phyloP scores from a whole-genome alignment of 2,888 invertebrate genomes.

The Andrena hattorfiana region DNA sequence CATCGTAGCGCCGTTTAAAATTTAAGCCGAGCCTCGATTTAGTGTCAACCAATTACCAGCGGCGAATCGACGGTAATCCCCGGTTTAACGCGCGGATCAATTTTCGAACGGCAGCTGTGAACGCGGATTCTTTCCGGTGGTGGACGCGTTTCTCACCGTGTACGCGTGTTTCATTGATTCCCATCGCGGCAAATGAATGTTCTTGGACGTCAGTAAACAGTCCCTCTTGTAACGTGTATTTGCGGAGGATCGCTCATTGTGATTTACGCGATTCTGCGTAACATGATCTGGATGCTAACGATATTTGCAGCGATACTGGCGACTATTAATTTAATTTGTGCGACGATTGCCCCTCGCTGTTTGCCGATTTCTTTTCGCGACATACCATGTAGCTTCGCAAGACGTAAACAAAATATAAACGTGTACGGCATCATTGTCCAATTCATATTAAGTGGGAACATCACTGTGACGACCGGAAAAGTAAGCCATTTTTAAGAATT shows the following conservation, averaged over 20 bases:
- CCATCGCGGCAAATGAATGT: slow-evolving; percentile 54
- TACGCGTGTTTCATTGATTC: slow-evolving; percentile 46
- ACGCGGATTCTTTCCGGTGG: slow-evolving; percentile 45
- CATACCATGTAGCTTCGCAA: too few species aligned
- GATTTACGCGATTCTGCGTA: slow-evolving; percentile 19
- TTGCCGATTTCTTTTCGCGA: too few species aligned
- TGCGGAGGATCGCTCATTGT: neutral
- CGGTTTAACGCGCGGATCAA: slow-evolving; percentile 69
- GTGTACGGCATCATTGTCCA: too few species aligned
- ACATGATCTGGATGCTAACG: neutral
- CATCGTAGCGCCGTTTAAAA: slow-evolving; percentile 60
- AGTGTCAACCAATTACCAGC: slow-evolving; percentile 66
- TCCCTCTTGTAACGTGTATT: neutral
- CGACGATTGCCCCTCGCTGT: too few species aligned
- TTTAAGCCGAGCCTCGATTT: slow-evolving; percentile 63
- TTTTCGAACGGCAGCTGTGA: slow-evolving; percentile 60
- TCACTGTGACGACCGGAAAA: too few species aligned
- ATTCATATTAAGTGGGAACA: too few species aligned
- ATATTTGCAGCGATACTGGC: neutral
- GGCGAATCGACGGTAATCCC: slow-evolving; percentile 65
- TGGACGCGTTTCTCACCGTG: slow-evolving; percentile 27
- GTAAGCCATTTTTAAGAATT: too few species aligned
- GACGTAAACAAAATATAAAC: too few species aligned
- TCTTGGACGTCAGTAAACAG: slow-evolving; percentile 30
- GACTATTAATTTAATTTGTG: too few species aligned